A percentile compares a stretch with the other conserved stretches of the same genome.
These are phyloP conservation scores for Danio aesculapii DNA, from an alignment of 2,797 vertebrate genomes.

Conservation along the genomic window DNA sequence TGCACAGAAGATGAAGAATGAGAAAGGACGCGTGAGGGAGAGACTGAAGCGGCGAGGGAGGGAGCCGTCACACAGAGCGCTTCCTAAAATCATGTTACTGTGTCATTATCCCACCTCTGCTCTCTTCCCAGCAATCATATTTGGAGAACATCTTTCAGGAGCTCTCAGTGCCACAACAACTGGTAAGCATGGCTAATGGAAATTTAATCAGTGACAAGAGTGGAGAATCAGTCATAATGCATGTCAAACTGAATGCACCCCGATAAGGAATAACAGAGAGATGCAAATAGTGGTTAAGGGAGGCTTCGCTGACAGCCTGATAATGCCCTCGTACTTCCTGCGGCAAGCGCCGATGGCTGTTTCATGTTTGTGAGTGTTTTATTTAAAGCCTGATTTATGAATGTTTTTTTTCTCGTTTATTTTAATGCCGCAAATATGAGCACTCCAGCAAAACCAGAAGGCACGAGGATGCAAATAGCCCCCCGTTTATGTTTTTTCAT, in stretches of 20 bases:
- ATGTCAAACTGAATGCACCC: conserved; percentile 61
- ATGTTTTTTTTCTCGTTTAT: conserved; percentile 30
- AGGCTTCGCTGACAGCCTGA: conserved; percentile 70
- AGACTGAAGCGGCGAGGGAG: conserved; percentile 20
- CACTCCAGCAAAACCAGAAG: conserved; percentile 26
- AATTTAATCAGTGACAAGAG: conserved; percentile 82
- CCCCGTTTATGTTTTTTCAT: conserved; percentile 34
- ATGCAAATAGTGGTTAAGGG: conserved; percentile 77
- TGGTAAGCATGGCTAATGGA: conserved; percentile 80
- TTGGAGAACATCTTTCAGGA: conserved; percentile 73
- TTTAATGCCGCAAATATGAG: conserved; percentile 24
- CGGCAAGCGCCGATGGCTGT: conserved; percentile 61
- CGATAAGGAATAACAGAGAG: conserved; percentile 77
- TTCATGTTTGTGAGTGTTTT: conserved; percentile 44
- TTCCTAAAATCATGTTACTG: conserved; percentile 60
- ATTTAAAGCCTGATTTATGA: conserved; percentile 43
- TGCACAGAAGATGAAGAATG: conserved; percentile 11
- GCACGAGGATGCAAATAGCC: conserved; percentile 15
- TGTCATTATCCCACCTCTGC: conserved; percentile 74
- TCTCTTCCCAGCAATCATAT: conserved; percentile 72
- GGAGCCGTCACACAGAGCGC: conserved; percentile 64
- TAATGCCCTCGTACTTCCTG: conserved; percentile 66
- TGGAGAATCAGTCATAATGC: conserved; percentile 77
- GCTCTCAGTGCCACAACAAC: conserved; percentile 67
- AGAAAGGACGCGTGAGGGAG: conserved; percentile 30